phyloP scores from a whole-genome alignment of 2,888 invertebrate species.

The Stictocephala bisonia region DNA sequence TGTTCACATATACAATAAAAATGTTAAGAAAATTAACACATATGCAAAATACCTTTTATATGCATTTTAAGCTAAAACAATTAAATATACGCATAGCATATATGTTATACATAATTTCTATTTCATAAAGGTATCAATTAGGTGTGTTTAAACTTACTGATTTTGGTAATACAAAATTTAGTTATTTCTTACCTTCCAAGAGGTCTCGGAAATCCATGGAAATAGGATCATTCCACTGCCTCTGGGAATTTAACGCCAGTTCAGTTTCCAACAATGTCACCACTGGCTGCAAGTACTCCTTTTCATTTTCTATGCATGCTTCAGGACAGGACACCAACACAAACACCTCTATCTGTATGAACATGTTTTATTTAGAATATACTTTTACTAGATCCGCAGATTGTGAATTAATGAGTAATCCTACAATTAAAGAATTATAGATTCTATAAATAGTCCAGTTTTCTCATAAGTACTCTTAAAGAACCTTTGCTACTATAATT shows the following conservation, averaged over 20 bases:
- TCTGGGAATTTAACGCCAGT: constrained; percentile 75
- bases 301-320: constrained; percentile 83
- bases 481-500: not conserved
- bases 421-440: not conserved
- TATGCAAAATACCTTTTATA: too few relatives aligned
- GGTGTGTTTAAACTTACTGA: too few relatives aligned
- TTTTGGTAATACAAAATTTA: too few relatives aligned
- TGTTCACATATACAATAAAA: too few relatives aligned
- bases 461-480: not conserved
- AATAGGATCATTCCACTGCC: constrained; percentile 72
- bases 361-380: too few relatives aligned
- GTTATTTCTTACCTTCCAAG: constrained; percentile 74
- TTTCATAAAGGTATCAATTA: too few relatives aligned
- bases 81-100: too few relatives aligned
- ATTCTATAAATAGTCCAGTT: not conserved
- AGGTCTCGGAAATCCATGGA: constrained; percentile 81
- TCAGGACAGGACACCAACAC: constrained; percentile 93
- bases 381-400: too few relatives aligned
- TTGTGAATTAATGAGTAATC: not conserved
- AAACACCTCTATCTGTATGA: constrained; percentile 90
- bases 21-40: too few relatives aligned
- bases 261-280: constrained; percentile 94
- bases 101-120: too few relatives aligned
- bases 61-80: too few relatives aligned
- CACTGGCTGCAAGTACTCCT: constrained; percentile 91